Evolutionary conservation across 2,888 invertebrate species (phyloP), one percentile per base, ranked within the genome.

Genomic region (Drosophila diplacantha): DNA sequence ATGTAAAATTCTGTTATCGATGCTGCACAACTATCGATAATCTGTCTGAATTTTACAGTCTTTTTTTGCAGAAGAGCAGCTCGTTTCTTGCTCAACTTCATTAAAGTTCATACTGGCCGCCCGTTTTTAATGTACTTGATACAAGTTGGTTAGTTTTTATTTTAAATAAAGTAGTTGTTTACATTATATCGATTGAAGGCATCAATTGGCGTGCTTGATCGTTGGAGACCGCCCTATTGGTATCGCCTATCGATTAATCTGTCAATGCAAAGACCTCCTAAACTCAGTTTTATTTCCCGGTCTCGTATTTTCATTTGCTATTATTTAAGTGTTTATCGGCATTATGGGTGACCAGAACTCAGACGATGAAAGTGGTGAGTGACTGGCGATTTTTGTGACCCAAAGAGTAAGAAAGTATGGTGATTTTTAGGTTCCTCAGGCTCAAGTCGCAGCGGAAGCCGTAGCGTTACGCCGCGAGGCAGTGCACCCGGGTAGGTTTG

Each of bases 391-490:
- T 14, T 18, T 5, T 18, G 11, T 2, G 18, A 16, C 11, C 32
- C 11, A n/a, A 52, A 3, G 5, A 12, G 5, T 11, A 11, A 29
- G 6, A 8, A 51, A 20, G 20, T 29, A 54, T 12, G 29, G 3
- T 24, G 5, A 16, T 49, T 51, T 66, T 31, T 62, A 77, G 88
- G 86, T 44, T 86, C 88, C n/a, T 87, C 88, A 3, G 85, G 82
- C 38, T 85, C 84, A 11, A 85, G 86, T 55, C 81, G 73, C 51
- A 79, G 83, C 58, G 83, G 85, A 34, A 88, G 86, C 65, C 78
- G 84, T 16, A 87, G 83, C 50, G 83, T 74, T 32, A 84, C 87
- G 9, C 86, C 88, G 7, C 82, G 75, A 71, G 77, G 76, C 72
- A 62, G 84, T 71, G 49, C 81, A 55, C 53, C 77, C 6, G 72